phyloP scores from a whole-genome alignment of 92 coral and sea anemone species.

The Actinostola sp. region DNA sequence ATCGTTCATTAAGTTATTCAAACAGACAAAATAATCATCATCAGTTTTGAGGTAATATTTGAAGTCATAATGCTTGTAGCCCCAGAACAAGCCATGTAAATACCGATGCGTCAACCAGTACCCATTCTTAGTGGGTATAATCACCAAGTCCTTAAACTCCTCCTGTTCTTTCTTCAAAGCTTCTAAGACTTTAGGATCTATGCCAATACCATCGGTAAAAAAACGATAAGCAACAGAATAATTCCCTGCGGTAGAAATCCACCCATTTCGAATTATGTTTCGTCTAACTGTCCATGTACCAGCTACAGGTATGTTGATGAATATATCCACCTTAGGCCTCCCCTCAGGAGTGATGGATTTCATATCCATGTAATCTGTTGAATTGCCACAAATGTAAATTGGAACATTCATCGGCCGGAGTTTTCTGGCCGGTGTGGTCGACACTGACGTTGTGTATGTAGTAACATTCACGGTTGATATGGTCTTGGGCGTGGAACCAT shows the following conservation, averaged over 20 bases:
- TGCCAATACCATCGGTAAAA: constrained; percentile 43
- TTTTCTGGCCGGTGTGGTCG: too few species aligned
- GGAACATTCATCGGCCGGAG: not conserved
- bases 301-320: constrained; percentile 49
- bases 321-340: constrained; percentile 33
- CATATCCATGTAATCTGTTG: constrained; percentile 11
- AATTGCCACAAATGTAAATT: constrained; percentile 18
- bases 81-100: constrained; percentile 55
- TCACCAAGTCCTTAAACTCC: constrained; percentile 32
- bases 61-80: constrained; percentile 48
- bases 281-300: constrained; percentile 25
- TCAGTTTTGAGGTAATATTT: constrained; percentile 51
- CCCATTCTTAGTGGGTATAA: constrained; percentile 50
- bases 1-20: constrained; percentile 54
- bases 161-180: constrained; percentile 29
- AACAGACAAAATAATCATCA: constrained; percentile 69
- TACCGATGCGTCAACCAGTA: constrained; percentile 54
- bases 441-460: too few species aligned
- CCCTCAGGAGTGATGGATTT: not conserved
- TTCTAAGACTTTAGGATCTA: constrained; percentile 9
- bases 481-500: too few species aligned
- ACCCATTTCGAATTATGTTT: constrained; percentile 28
- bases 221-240: constrained; percentile 50
- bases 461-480: too few species aligned
- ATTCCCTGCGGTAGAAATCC: constrained; percentile 47